A percentile compares a stretch with the other conserved stretches of the same genome.
Evolutionary conservation across 1,140 invertebrate species (phyloP).

Genomic region (Drosophila persimilis): DNA sequence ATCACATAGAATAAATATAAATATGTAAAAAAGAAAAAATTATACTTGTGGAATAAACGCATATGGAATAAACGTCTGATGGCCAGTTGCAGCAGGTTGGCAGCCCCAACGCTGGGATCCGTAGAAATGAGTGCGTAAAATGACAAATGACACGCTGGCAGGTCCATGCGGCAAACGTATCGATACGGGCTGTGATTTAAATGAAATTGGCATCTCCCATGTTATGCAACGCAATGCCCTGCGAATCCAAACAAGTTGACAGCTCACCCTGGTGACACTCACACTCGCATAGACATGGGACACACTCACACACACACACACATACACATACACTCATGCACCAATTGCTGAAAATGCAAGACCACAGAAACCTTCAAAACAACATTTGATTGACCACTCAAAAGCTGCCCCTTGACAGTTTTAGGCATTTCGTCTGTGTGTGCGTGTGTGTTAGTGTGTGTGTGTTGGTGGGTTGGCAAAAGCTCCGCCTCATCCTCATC

Average conservation of each 20-base stretch:
- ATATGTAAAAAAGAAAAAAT: no score
- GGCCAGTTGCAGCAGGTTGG: no score
- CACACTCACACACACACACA: no score
- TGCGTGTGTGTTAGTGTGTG: constrained; percentile 40
- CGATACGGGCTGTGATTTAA: neutral
- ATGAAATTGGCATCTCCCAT: constrained; percentile 1
- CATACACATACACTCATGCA: no score
- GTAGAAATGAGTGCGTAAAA: no score
- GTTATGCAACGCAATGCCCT: no score
- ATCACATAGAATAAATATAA: no score
- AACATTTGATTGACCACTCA: constrained; percentile 78
- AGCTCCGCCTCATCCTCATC: constrained; percentile 22
- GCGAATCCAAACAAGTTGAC: constrained; percentile 20
- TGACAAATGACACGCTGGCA: no score
- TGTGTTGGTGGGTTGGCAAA: constrained; percentile 17
- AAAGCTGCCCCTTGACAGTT: constrained; percentile 49
- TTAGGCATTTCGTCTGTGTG: constrained; percentile 57
- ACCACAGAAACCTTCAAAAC: constrained; percentile 69
- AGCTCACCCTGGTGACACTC: constrained; percentile 10
- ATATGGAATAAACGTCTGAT: no score
- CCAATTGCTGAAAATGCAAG: constrained; percentile 43
- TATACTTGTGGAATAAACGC: no score
- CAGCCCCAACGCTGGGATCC: no score
- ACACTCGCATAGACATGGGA: neutral
- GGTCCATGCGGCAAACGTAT: no score